These are phyloP conservation scores for Myioborus miniatus DNA, from an alignment of 2,797 vertebrate species.

Conservation along the genomic window DNA sequence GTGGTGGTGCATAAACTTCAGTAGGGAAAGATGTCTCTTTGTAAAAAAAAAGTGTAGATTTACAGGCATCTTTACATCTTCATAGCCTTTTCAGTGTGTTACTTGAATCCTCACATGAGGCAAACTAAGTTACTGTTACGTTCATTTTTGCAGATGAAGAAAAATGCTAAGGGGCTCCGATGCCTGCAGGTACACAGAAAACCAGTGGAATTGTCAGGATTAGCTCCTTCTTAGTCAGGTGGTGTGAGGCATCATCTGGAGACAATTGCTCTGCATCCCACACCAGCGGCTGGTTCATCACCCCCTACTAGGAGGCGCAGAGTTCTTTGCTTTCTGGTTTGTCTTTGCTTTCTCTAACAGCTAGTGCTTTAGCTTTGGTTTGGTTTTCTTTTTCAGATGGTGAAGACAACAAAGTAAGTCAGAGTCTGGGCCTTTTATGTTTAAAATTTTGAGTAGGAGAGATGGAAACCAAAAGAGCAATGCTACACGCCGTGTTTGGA, in stretches of 20 bases:
- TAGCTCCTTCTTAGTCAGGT: neutral
- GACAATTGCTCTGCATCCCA: neutral
- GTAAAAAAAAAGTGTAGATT: neutral
- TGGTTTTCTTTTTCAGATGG: neutral
- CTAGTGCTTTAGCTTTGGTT: neutral
- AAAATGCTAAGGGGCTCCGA: neutral
- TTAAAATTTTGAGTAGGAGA: neutral
- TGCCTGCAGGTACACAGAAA: neutral
- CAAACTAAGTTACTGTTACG: neutral
- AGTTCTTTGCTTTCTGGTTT: neutral
- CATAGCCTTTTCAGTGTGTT: neutral
- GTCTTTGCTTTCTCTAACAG: neutral
- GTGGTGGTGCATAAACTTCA: neutral
- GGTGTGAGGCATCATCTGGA: neutral
- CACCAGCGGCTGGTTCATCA: neutral
- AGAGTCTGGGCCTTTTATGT: neutral
- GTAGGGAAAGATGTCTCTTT: neutral
- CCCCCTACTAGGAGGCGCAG: rapidly evolving
- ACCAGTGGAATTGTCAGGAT: neutral
- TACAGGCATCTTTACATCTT: neutral
- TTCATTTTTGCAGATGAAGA: neutral
- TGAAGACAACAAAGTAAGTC: neutral
- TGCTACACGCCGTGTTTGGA: rapidly evolving
- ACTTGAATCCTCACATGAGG: neutral
- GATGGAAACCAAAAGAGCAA: neutral